Base-by-base conservation (phyloP, 2,113 vertebrate genomes). In the Plectropomus leopardus region DNA sequence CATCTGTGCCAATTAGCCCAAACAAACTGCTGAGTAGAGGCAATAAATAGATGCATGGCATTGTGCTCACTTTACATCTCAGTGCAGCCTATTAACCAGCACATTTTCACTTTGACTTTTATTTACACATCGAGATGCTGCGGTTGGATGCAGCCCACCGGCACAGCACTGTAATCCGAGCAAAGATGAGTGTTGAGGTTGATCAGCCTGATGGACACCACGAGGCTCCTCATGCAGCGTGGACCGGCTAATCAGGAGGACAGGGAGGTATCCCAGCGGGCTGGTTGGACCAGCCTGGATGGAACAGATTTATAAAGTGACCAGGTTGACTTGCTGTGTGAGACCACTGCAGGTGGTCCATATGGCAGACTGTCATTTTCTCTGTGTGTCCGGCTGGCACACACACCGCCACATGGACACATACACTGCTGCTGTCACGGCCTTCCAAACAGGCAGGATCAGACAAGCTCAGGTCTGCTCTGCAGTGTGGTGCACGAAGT, bases 281-380 rank as follows among this genome's bases (percentile, higher is more conserved):
- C 57, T n/a, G 59, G 59, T 67, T 84, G 90, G 78, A 86, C 32
- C 76, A 26, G 54, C 76, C 69, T 82, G 90, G 76, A 83, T 65
- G 44, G 70, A 89, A 75, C 87, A 88, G 87, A 84, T 92, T 86
- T 80, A 55, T 83, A 88, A 87, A 83, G 76, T 86, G 87, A 87
- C 91, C 91, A 87, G 87, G 86, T 87, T 88, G 91, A 87, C 86
- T 84, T 65, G 64, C 72, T 78, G 84, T 24, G 79, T 42, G 36
- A 77, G 87, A 82, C 86, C 68, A 34, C 88, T 69, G 80, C 86
- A 44, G 82, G 87, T 82, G 84, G 87, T 80, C 91, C 91, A 89
- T 92, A 92, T 92, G 89, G 89, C 78, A 40, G 72, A 69, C 68
- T 87, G 82, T 89, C 87, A 67, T 83, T 78, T 85, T 65, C 79